Conservation (phyloP, 2,113 vertebrate species). For the Coreoperca whiteheadi region DNA sequence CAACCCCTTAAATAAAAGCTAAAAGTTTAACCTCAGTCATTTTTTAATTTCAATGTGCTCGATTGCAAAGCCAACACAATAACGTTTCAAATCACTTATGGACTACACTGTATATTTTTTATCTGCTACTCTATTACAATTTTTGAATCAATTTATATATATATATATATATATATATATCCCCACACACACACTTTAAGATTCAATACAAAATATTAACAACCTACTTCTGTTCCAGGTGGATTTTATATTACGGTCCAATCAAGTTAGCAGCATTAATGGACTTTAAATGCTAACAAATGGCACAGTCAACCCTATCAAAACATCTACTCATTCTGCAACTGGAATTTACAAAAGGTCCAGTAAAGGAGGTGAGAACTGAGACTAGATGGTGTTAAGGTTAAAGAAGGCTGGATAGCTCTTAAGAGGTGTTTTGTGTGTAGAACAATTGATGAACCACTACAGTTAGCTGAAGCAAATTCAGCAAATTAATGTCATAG, state of each 20-base stretch:
- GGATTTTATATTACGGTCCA: conserved; percentile 25
- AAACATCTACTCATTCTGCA: conserved; percentile 36
- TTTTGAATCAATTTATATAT: conserved; percentile 24
- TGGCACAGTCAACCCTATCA: conserved; percentile 44
- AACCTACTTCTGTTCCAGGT: conserved; percentile 24
- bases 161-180: conserved; percentile 19
- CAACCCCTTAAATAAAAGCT: not conserved
- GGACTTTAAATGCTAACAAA: conserved; percentile 53
- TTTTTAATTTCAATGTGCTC: conserved; percentile 13
- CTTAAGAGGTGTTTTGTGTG: conserved; percentile 61
- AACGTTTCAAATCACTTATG: conserved; percentile 17
- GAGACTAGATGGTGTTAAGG: conserved; percentile 22
- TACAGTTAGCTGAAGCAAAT: conserved; percentile 26
- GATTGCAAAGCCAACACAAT: conserved; percentile 15
- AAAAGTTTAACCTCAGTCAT: not conserved
- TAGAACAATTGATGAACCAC: conserved; percentile 20
- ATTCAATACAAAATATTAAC: conserved; percentile 32
- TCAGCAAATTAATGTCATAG: conserved; percentile 42
- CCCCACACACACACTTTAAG: conserved; percentile 17
- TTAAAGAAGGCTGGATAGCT: conserved; percentile 57
- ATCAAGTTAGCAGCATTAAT: conserved; percentile 71
- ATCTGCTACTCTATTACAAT: conserved; percentile 41
- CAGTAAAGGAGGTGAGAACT: conserved; percentile 39
- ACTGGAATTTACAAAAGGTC: conserved; percentile 46
- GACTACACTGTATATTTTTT: conserved; percentile 14